Percentiles rank a stretch among this genome's conserved stretches.
These are phyloP conservation scores for Trachymyrmex cornetzi DNA, from an alignment of 1,140 invertebrate genomes.

Conservation along the genomic window DNA sequence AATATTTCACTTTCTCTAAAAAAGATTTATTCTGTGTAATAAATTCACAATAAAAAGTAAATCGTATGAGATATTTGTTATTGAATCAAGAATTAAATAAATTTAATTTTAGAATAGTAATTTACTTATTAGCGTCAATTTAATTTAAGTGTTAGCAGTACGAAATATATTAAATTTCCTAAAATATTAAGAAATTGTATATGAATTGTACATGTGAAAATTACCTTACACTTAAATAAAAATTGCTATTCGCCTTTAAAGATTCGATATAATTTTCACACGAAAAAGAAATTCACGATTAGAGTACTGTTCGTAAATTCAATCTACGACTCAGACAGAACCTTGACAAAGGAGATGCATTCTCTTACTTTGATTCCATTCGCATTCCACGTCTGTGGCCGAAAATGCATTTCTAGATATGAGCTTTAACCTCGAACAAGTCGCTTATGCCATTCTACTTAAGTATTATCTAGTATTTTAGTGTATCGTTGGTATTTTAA, in stretches of 20 bases:
- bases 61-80: background rate
- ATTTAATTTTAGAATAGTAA: background rate
- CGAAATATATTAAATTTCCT: background rate
- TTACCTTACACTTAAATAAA: slow-evolving; percentile 18
- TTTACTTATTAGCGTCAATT: background rate
- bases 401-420: slow-evolving; percentile 27
- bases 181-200: background rate
- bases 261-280: slow-evolving; percentile 28
- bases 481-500: slow-evolving; percentile 23
- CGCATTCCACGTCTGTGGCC: slow-evolving; percentile 11
- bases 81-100: background rate
- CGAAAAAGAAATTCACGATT: background rate
- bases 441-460: background rate
- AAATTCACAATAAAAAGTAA: background rate
- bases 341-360: slow-evolving; percentile 19
- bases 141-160: background rate
- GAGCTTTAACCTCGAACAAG: background rate
- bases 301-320: slow-evolving; percentile 25
- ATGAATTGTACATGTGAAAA: background rate
- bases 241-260: slow-evolving; percentile 13
- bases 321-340: slow-evolving; percentile 1
- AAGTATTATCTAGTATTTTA: background rate
- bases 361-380: slow-evolving; percentile 11
- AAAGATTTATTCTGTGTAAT: background rate
- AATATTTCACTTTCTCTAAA: too few species aligned